Percentiles rank a stretch among this genome's conserved stretches.
Evolutionary conservation across 2,888 invertebrate genomes (phyloP).

Genomic region (Azorinus chamasolen): DNA sequence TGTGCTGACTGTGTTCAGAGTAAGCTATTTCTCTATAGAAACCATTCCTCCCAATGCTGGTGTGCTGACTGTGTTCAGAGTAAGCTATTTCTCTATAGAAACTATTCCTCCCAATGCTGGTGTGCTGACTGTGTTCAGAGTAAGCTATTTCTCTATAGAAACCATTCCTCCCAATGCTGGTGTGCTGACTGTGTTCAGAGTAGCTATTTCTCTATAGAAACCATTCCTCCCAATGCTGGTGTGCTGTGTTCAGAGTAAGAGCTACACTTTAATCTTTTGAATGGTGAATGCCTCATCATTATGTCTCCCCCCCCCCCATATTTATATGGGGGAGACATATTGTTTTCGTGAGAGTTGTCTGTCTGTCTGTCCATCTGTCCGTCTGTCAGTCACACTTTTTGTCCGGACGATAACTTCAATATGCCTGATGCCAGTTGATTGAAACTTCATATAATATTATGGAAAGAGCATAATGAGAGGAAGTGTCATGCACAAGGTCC

Average conservation of each 20-base stretch:
- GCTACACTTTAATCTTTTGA: too few relatives aligned
- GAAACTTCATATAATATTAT: too few relatives aligned
- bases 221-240: conserved; percentile 75
- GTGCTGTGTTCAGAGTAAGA: conserved; percentile 77
- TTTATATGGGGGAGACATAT: too few relatives aligned
- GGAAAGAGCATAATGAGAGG: too few relatives aligned
- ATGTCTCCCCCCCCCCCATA: too few relatives aligned
- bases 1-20: conserved; percentile 74
- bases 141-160: conserved; percentile 75
- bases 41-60: conserved; percentile 75
- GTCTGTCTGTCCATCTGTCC: too few relatives aligned
- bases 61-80: conserved; percentile 74
- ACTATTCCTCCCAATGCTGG: conserved; percentile 75
- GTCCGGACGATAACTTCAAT: too few relatives aligned
- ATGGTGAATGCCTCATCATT: too few relatives aligned
- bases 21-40: conserved; percentile 75
- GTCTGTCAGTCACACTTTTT: too few relatives aligned
- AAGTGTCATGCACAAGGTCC: too few relatives aligned
- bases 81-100: conserved; percentile 75
- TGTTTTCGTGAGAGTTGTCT: too few relatives aligned
- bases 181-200: conserved; percentile 76
- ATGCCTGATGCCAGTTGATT: too few relatives aligned
- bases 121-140: conserved; percentile 74
- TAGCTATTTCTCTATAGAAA: conserved; percentile 74
- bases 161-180: conserved; percentile 75